These are phyloP conservation scores for Ophonus ardosiacus DNA, from an alignment of 2,888 invertebrate species.

Conservation along the genomic window DNA sequence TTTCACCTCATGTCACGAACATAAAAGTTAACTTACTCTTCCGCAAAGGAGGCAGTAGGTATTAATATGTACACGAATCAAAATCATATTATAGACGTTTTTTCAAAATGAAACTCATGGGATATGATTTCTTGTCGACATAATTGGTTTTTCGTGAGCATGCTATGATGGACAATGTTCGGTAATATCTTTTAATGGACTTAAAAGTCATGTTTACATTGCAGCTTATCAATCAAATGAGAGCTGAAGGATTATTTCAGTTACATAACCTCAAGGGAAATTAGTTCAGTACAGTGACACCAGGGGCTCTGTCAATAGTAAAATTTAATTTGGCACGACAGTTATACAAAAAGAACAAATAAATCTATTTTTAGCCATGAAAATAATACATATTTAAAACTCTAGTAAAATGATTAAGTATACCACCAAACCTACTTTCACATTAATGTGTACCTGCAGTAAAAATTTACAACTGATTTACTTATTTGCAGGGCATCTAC, in stretches of 20 bases:
- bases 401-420: too few relatives aligned
- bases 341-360: not conserved
- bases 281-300: not conserved
- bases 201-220: slow-evolving; percentile 45
- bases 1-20: not conserved
- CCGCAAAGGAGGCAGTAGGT: too few relatives aligned
- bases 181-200: not conserved
- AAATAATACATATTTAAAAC: too few relatives aligned
- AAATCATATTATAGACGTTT: too few relatives aligned
- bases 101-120: not conserved
- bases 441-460: too few relatives aligned
- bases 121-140: not conserved
- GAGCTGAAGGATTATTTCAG: slow-evolving; percentile 39
- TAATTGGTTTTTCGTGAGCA: not conserved
- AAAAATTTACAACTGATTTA: too few relatives aligned
- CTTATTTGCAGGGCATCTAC: too few relatives aligned
- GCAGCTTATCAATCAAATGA: slow-evolving; percentile 51
- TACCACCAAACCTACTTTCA: too few relatives aligned
- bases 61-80: too few relatives aligned
- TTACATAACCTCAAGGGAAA: slow-evolving; percentile 45
- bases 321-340: not conserved
- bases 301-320: not conserved
- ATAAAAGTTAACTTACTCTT: not conserved
- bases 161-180: not conserved
- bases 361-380: too few relatives aligned